Conservation (phyloP, 2,113 vertebrate genomes). For the Cebus imitator region DNA sequence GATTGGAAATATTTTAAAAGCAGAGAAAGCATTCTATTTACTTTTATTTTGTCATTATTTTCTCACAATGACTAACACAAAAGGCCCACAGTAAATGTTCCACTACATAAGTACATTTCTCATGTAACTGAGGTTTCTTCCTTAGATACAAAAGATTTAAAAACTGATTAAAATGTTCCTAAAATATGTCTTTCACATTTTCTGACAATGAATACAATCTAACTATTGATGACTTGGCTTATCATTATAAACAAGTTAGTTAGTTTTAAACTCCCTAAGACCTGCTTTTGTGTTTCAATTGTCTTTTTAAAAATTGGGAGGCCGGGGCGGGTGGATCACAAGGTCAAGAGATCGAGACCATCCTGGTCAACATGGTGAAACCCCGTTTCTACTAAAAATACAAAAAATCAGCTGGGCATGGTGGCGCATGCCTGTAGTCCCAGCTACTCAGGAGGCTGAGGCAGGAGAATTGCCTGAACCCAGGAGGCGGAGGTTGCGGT, state of each 20-base stretch:
- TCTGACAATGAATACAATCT: constrained; percentile 12
- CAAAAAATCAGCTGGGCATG: too few relatives aligned
- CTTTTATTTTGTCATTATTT: constrained; percentile 28
- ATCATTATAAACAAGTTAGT: constrained; percentile 27
- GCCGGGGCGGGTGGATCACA: too few relatives aligned
- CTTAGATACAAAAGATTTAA: neutral
- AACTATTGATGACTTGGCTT: neutral
- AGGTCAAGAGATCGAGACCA: too few relatives aligned
- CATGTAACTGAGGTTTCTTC: neutral
- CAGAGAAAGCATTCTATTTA: neutral
- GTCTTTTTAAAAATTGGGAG: neutral
- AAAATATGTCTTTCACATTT: constrained; percentile 6
- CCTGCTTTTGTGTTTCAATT: neutral
- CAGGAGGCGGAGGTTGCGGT: too few relatives aligned
- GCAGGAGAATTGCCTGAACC: too few relatives aligned
- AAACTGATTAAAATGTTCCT: neutral
- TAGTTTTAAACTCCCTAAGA: neutral
- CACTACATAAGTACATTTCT: neutral
- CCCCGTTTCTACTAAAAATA: too few relatives aligned
- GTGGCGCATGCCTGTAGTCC: too few relatives aligned
- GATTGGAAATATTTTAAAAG: neutral
- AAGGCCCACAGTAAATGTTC: neutral
- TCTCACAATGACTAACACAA: neutral
- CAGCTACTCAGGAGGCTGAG: too few relatives aligned
- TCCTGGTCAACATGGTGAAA: too few relatives aligned